Conservation (phyloP, 2,113 vertebrate genomes). For the Riparia riparia region DNA sequence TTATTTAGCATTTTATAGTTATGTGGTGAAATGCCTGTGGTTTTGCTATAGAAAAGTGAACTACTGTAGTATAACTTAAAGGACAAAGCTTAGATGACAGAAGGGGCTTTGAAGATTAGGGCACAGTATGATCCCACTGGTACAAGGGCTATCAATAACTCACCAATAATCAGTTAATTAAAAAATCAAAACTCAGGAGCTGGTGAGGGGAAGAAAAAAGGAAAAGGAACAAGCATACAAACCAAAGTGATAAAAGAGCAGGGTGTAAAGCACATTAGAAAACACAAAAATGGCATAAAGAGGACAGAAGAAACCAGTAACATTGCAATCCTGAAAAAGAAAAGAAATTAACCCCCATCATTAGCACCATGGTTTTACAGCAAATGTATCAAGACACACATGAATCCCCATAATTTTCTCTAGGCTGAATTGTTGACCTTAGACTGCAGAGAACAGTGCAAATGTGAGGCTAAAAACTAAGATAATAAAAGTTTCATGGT, state of each 20-base stretch:
- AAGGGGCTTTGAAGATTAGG: background rate
- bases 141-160: background rate
- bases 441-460: background rate
- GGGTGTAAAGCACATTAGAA: background rate
- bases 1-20: background rate
- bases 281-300: background rate
- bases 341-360: background rate
- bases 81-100: background rate
- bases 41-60: background rate
- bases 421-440: background rate
- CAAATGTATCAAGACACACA: background rate
- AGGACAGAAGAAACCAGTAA: background rate
- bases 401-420: background rate
- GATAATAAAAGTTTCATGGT: background rate
- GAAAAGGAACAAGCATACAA: background rate
- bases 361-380: background rate
- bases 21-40: background rate
- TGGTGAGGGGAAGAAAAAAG: accelerated
- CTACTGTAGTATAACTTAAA: background rate
- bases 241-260: background rate
- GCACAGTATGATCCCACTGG: background rate
- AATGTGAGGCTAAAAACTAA: background rate
- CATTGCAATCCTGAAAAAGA: background rate
- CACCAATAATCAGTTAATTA: background rate
- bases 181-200: background rate